Base-by-base conservation (phyloP, 2,797 vertebrate species). In the Gymnothorax reevesii region DNA sequence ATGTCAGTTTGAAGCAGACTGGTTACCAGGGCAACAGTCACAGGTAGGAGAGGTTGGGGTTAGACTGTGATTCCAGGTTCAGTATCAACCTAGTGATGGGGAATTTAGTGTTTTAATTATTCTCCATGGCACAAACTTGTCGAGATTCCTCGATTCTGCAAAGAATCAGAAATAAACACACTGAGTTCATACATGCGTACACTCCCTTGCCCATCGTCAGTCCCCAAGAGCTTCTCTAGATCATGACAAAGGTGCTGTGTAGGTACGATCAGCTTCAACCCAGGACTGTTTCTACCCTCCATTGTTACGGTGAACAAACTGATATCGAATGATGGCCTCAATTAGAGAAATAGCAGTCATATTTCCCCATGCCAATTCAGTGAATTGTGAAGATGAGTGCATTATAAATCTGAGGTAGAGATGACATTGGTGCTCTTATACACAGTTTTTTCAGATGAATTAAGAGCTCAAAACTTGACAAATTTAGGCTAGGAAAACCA, bases 1-100 rank as follows among this genome's bases (percentile, higher is more conserved):
- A 22, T 7, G 33, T 20, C 33, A 20, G 13, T 52, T 79, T 79
- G 75, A 79, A 79, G 42, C 75, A 52, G 77, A 80, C 49, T 4
- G 77, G 77, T 80, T 80, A 55, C 77, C 77, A 80, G 52, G 77
- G 77, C 55, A 80, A 80, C 77, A 22, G 20, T 20, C 77, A 9
- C 5, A 80, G 77, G 77, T 55, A 8, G 77, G 55, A 55, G 73
- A 80, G 15, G n/a, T 17, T 52, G 77, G 77, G 77, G 7, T 54
- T 55, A 9, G 17, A 22, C 17, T n/a, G 77, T 22, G 10, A 49
- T 54, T 17, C 33, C 6, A 13, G 9, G 33, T 20, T 79, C 6
- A 22, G 49, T 54, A 79, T 49, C 4, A 80, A 80, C 15, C 49
- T 15, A 79, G 42, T 79, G 20, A 1, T 49, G 22, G 7, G 60